Evolutionary conservation across 1,140 invertebrate genomes (phyloP), one percentile per base, ranked within the genome.

Genomic region (Nasonia longicornis): DNA sequence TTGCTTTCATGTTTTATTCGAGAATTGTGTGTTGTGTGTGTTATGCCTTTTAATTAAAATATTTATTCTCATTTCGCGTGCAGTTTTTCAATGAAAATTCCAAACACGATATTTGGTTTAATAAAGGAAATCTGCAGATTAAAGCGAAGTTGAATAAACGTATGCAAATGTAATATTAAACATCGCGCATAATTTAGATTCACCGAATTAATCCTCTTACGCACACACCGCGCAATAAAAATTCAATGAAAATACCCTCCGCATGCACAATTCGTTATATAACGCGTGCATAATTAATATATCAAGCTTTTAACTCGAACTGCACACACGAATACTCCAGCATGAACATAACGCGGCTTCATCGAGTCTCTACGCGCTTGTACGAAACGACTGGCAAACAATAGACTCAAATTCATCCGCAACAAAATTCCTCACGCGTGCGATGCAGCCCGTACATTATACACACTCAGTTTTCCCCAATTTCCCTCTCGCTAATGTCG

Each of bases 401-500:
- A 70, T 35, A 42, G 45, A 45, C 6, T 3, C 20, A 12, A 52
- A 78, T 78, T 70, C 66, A 14, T 66, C 3, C 4, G 26, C 20
- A 67, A 35, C 22, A 70, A 70, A n/a, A 71, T 78, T 70, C 35
- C 26, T 70, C 7, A 8, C 45, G 16, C 20, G 45, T 20, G 52
- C 69, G 31, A 58, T 58, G 42, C 64, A 16, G 0, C 22, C 52
- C 42, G 7, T 78, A 31, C 29, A 71, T 58, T n/a, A 58, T n/a
- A 58, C 7, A 20, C 52, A 20, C 52, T 7, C 52, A 58, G 52
- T 58, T 58, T 71, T 70, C 16, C 4, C 22, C 67, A 71, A 78
- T 78, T 78, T 78, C 48, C 64, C 29, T 70, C 42, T 11, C 67
- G 29, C 45, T 38, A 38, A 77, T 77, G 42, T 26, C 45, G 67